Evolutionary conservation across 2,797 vertebrate genomes (phyloP), one percentile per base, ranked within the genome.

Genomic region (Gymnopithys bicolor): DNA sequence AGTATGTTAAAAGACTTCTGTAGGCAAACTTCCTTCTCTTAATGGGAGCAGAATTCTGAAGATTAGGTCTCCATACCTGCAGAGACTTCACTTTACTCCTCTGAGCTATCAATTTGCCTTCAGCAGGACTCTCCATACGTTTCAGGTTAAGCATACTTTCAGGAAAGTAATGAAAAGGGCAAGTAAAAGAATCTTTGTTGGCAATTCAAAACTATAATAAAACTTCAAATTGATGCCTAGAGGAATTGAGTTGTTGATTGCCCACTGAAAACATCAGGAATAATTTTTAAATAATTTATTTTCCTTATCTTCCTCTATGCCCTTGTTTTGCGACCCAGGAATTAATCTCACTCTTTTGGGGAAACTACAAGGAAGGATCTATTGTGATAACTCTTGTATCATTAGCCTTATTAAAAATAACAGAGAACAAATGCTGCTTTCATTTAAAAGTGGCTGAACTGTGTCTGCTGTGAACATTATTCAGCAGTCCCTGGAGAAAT

Each of bases 401-500:
- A 63, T 70, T 92, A 89, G 39, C 68, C 62, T 83, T 83, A 64
- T 95, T 91, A 94, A 94, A 96, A 90, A 81, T 75, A 89, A 81
- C 79, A 74, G 52, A 78, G 37, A 79, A 33, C 80, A 94, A 90
- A 84, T 87, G 56, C 56, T 94, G 74, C 77, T 84, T 91, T 93
- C 64, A 62, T 91, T 93, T 91, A 70, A 81, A 96, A 73, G 45
- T 35, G 30, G 52, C 66, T 94, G 87, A 95, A 76, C 76, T 93
- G 27, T 92, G 67, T 88, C 93, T 94, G 77, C 82, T 33, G 7
- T 28, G 28, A 95, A 69, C 67, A 79, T 93, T 96, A 81, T 91
- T 96, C 89, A 93, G 63, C 83, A 84, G 63, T 92, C 93, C 74
- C 87, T 86, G 64, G 95, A 96, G 91, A 96, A 91, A 94, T 93